phyloP scores from a whole-genome alignment of 2,888 invertebrate species.

The Tiliacea aurago region DNA sequence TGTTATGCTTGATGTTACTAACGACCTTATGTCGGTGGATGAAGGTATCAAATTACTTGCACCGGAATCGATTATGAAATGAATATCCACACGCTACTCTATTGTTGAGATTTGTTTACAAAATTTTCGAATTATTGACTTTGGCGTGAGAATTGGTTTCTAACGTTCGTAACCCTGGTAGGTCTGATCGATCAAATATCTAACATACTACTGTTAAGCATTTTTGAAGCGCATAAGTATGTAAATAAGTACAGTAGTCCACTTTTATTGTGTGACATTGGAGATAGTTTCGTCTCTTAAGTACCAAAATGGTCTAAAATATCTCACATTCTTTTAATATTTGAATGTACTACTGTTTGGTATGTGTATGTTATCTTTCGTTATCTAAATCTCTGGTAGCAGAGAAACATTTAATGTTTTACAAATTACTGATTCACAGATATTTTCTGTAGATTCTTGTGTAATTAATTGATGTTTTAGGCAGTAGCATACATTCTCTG shows the following conservation, averaged over 20 bases:
- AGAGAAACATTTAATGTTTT: slow-evolving; percentile 49
- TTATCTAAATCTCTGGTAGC: slow-evolving; percentile 36
- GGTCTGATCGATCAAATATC: slow-evolving; percentile 85
- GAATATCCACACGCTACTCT: slow-evolving; percentile 79
- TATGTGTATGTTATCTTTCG: slow-evolving; percentile 59
- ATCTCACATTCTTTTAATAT: slow-evolving; percentile 46
- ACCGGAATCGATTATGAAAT: slow-evolving; percentile 74
- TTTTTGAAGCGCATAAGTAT: slow-evolving; percentile 66
- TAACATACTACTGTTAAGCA: slow-evolving; percentile 85
- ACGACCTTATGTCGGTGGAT: slow-evolving; percentile 57
- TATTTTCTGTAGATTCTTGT: slow-evolving; percentile 42
- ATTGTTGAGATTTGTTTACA: slow-evolving; percentile 88
- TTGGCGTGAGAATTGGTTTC: slow-evolving; percentile 89
- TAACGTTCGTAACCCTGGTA: slow-evolving; percentile 87
- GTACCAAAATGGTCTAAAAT: slow-evolving; percentile 45
- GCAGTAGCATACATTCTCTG: slow-evolving; percentile 48
- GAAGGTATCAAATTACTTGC: slow-evolving; percentile 66
- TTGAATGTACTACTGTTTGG: slow-evolving; percentile 37
- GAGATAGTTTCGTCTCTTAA: slow-evolving; percentile 35
- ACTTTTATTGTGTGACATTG: slow-evolving; percentile 43
- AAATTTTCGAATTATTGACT: slow-evolving; percentile 86
- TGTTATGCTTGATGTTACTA: slow-evolving; percentile 62
- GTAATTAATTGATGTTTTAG: slow-evolving; percentile 54
- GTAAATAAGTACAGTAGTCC: slow-evolving; percentile 61
- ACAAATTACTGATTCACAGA: slow-evolving; percentile 58